These are phyloP conservation scores for Steatornis caripensis DNA, from an alignment of 2,113 vertebrate species.

Conservation along the genomic window DNA sequence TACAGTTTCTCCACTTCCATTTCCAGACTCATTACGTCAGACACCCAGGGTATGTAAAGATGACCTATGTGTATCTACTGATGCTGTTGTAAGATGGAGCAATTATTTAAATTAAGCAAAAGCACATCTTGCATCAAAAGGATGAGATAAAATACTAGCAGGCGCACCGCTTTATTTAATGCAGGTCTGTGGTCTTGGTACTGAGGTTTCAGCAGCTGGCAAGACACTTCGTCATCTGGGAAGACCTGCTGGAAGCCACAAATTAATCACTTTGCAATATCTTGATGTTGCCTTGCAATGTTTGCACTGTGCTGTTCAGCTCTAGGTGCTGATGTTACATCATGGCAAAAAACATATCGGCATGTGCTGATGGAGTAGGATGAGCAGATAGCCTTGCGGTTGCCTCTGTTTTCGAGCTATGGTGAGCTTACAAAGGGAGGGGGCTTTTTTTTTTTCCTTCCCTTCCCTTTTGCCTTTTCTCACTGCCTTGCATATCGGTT, in stretches of 20 bases:
- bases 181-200: neutral
- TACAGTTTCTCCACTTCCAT: neutral
- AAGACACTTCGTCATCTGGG: neutral
- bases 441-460: neutral
- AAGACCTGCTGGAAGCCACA: neutral
- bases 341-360: neutral
- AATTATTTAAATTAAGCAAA: slow-evolving; percentile 24
- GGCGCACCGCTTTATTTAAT: neutral
- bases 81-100: neutral
- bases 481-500: neutral
- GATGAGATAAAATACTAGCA: neutral
- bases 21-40: neutral
- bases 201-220: neutral
- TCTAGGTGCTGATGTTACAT: neutral
- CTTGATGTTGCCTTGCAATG: neutral
- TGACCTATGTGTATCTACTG: neutral
- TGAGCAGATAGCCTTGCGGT: neutral
- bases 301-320: neutral
- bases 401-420: neutral
- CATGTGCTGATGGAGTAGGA: neutral
- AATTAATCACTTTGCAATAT: neutral
- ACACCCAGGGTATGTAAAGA: neutral
- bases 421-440: neutral
- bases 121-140: neutral
- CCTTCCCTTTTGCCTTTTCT: neutral